Conservation (phyloP, 2,888 invertebrate genomes). For the Eilema sororculum region DNA sequence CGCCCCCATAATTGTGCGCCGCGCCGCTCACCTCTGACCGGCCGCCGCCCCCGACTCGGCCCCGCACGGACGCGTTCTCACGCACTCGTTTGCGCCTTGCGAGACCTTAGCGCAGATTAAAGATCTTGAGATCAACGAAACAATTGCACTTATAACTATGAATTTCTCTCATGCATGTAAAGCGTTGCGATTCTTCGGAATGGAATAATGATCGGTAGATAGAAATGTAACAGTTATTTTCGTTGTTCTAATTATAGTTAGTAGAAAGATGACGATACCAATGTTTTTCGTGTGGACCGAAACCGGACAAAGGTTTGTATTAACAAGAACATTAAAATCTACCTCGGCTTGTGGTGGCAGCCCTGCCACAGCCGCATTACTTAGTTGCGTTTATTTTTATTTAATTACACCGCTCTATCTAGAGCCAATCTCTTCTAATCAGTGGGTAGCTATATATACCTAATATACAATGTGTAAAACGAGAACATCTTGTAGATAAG, state of each 20-base stretch:
- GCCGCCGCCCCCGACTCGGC: neutral
- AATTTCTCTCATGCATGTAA: neutral
- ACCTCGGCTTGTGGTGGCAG: no score
- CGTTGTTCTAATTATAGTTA: neutral
- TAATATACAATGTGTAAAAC: no score
- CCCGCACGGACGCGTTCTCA: slow-evolving; percentile 13
- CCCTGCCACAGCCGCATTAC: no score
- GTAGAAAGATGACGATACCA: no score
- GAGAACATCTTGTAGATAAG: no score
- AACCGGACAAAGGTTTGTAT: no score
- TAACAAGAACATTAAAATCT: no score
- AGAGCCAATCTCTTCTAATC: no score
- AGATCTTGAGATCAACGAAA: neutral
- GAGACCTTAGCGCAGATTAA: neutral
- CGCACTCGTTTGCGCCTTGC: slow-evolving; percentile 6
- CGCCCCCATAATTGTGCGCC: slow-evolving; percentile 40
- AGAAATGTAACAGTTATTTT: neutral
- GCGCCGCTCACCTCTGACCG: slow-evolving; percentile 1
- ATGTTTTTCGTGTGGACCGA: no score
- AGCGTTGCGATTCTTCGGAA: neutral
- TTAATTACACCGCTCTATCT: no score
- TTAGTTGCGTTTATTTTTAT: no score
- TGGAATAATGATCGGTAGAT: neutral
- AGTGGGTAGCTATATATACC: no score
- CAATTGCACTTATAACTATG: neutral